A percentile compares a stretch with the other conserved stretches of the same genome.
These are phyloP conservation scores for Circaetus cinerascens DNA, from an alignment of 2,113 vertebrate species.

Conservation along the genomic window DNA sequence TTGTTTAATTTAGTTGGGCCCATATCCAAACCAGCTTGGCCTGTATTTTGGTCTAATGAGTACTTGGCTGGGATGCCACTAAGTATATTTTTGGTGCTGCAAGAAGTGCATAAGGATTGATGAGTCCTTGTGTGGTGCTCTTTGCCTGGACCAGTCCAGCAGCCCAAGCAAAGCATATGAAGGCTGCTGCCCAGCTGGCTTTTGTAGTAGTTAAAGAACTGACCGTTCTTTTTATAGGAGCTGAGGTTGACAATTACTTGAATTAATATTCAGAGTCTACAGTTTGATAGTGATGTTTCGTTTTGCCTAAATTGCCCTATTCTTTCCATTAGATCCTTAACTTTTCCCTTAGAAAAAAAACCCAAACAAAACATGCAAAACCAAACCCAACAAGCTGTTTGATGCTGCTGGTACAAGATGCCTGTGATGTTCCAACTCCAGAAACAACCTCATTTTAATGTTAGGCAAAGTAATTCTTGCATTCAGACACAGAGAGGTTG, in stretches of 20 bases:
- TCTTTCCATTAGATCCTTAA: neutral
- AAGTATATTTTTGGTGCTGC: neutral
- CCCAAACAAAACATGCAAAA: neutral
- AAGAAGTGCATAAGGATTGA: neutral
- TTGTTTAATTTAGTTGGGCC: neutral
- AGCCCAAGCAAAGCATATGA: neutral
- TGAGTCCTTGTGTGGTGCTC: neutral
- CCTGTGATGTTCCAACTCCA: neutral
- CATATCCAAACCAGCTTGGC: neutral
- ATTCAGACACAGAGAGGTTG: neutral
- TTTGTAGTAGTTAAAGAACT: neutral
- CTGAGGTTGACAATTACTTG: neutral
- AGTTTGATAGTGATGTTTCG: neutral
- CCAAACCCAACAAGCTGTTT: neutral
- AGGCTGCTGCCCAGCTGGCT: neutral
- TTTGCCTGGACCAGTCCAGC: neutral
- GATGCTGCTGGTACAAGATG: neutral
- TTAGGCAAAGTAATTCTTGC: neutral
- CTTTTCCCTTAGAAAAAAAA: neutral
- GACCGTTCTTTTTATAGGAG: neutral
- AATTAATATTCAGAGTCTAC: neutral
- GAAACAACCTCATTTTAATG: neutral
- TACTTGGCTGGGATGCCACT: neutral
- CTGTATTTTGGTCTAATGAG: neutral
- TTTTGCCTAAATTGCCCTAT: neutral